Conservation (phyloP, 2,113 vertebrate genomes). For the Zootoca vivipara region DNA sequence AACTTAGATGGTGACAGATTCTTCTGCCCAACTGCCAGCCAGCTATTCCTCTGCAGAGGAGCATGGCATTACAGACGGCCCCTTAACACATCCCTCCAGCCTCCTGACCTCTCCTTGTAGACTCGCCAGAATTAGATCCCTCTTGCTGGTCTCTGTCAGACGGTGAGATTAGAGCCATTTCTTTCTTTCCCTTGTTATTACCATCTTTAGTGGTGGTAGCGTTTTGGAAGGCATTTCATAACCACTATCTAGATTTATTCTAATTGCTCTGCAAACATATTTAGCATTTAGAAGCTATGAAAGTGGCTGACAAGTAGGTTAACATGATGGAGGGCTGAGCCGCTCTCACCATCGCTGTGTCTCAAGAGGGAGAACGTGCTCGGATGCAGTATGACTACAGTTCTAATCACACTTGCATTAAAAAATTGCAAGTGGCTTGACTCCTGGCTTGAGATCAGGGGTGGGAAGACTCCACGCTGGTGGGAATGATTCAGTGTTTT, state of each 20-base stretch:
- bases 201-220: neutral
- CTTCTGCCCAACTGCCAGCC: neutral
- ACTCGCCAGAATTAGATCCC: neutral
- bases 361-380: slow-evolving; percentile 54
- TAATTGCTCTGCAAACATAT: slow-evolving; percentile 60
- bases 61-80: too few species aligned
- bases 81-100: neutral
- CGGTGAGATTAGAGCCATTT: neutral
- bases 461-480: too few species aligned
- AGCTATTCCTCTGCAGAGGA: too few species aligned
- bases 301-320: slow-evolving; percentile 61
- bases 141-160: neutral
- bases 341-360: slow-evolving; percentile 38
- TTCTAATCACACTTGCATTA: neutral
- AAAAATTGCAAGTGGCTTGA: neutral
- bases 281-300: slow-evolving; percentile 63
- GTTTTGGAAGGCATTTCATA: slow-evolving; percentile 28
- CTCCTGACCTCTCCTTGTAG: neutral
- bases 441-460: neutral
- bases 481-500: too few species aligned
- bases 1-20: neutral
- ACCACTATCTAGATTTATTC: slow-evolving; percentile 59
- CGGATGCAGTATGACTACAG: slow-evolving; percentile 45
- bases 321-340: slow-evolving; percentile 56
- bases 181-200: neutral